phyloP scores from a whole-genome alignment of 2,888 invertebrate genomes.

The Yponomeuta malinellus region DNA sequence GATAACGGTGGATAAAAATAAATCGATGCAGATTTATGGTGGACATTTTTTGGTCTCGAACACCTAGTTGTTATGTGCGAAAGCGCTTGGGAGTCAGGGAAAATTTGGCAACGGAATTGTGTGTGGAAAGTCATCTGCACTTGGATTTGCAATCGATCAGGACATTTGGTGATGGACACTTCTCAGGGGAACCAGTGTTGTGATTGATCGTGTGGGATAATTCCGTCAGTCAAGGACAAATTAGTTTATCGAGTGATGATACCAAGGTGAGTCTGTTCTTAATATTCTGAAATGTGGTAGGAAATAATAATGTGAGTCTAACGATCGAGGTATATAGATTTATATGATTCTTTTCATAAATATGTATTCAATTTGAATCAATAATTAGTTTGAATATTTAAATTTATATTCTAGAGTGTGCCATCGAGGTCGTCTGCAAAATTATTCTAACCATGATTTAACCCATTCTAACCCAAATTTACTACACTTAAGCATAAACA shows the following conservation, averaged over 20 bases:
- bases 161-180: slow-evolving; percentile 47
- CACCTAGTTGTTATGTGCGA: slow-evolving; percentile 51
- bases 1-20: slow-evolving; percentile 1
- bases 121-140: slow-evolving; percentile 25
- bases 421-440: no score
- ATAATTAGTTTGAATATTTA: neutral
- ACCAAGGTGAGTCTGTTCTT: slow-evolving; percentile 40
- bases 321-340: neutral
- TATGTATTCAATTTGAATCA: neutral
- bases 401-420: no score
- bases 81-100: slow-evolving; percentile 49
- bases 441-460: no score
- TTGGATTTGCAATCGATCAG: slow-evolving; percentile 38
- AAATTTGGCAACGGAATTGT: slow-evolving; percentile 56
- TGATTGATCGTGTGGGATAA: slow-evolving; percentile 37
- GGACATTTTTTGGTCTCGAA: slow-evolving; percentile 31
- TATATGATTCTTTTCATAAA: neutral
- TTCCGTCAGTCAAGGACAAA: neutral
- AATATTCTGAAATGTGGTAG: neutral
- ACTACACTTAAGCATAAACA: no score
- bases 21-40: slow-evolving; percentile 38
- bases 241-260: slow-evolving; percentile 31
- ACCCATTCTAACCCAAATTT: no score
- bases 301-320: neutral
- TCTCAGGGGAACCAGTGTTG: slow-evolving; percentile 42